phyloP scores from a whole-genome alignment of 2,797 vertebrate genomes.

The Pangasius larnaudii region DNA sequence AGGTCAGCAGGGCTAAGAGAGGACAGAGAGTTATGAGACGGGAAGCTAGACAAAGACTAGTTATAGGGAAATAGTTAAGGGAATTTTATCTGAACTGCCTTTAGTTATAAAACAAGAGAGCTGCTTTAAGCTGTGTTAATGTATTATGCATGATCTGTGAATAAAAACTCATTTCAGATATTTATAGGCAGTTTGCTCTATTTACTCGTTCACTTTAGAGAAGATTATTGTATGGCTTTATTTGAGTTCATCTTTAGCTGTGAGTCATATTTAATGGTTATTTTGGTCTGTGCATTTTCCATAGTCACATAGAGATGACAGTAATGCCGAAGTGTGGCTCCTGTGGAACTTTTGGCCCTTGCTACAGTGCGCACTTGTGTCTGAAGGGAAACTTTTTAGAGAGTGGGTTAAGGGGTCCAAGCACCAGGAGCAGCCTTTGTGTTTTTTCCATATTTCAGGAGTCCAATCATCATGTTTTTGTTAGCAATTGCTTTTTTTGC shows the following conservation, averaged over 20 bases:
- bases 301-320: neutral
- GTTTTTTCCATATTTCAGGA: neutral
- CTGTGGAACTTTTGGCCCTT: neutral
- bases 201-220: neutral
- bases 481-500: neutral
- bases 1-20: constrained; percentile 5
- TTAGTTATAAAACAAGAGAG: neutral
- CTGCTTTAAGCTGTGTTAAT: neutral
- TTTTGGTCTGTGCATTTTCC: neutral
- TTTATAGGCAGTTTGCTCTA: neutral
- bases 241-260: neutral
- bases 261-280: neutral
- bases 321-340: neutral
- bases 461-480: neutral
- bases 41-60: neutral
- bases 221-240: neutral
- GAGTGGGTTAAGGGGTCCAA: neutral
- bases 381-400: neutral
- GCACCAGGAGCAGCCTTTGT: neutral
- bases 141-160: neutral
- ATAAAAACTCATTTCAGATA: neutral
- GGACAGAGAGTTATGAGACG: neutral
- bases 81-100: neutral
- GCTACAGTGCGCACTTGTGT: neutral
- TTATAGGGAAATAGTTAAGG: neutral